phyloP scores from a whole-genome alignment of 2,113 vertebrate species.

The Arenaria interpres region DNA sequence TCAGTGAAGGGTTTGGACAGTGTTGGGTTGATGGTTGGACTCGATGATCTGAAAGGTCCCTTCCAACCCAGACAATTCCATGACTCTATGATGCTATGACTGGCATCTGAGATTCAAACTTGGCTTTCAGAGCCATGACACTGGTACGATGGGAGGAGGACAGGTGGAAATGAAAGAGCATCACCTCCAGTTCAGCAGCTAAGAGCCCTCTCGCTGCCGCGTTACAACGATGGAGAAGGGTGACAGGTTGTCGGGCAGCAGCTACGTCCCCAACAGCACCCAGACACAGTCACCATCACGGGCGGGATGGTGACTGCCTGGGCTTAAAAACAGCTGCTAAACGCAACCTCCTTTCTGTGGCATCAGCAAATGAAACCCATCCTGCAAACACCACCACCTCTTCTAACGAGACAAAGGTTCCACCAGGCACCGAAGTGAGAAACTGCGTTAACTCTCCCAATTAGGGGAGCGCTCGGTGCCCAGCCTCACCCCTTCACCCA shows the following conservation, averaged over 20 bases:
- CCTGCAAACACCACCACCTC: not conserved
- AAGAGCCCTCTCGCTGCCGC: not conserved
- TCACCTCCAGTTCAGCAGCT: not conserved
- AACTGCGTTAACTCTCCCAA: not conserved
- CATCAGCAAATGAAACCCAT: not conserved
- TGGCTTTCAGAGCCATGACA: not conserved
- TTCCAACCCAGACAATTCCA: too few species aligned
- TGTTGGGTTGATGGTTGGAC: too few species aligned
- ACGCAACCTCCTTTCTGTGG: not conserved
- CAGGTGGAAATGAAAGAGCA: not conserved
- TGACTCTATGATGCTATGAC: too few species aligned
- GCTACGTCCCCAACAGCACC: not conserved
- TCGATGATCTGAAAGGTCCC: too few species aligned
- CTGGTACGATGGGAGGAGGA: not conserved
- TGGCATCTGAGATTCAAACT: not conserved
- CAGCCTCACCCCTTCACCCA: not conserved
- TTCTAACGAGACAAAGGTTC: not conserved
- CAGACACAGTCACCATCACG: accelerated
- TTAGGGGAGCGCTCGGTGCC: not conserved
- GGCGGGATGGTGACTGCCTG: not conserved
- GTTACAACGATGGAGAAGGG: not conserved
- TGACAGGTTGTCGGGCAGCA: not conserved
- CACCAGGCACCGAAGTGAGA: not conserved
- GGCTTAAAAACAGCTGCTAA: not conserved
- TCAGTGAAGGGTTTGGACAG: too few species aligned